These are phyloP conservation scores for Buathra laborator DNA, from an alignment of 2,888 invertebrate genomes.

Conservation along the genomic window DNA sequence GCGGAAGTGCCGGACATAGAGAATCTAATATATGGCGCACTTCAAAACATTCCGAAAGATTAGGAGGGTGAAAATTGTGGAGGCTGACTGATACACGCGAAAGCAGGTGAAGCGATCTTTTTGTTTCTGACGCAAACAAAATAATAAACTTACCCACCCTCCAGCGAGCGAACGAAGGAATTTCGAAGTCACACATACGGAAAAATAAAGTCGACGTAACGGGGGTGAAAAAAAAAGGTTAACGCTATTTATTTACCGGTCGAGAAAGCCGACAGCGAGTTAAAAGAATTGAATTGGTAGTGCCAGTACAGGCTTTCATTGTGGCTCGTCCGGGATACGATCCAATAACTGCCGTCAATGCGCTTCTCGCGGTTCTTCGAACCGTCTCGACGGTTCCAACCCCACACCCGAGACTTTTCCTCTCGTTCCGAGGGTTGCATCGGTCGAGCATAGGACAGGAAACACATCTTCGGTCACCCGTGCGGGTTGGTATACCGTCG, in stretches of 20 bases:
- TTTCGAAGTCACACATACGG: slow-evolving; percentile 18
- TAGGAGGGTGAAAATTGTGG: no score
- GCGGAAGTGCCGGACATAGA: no score
- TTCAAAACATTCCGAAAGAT: no score
- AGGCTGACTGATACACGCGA: no score
- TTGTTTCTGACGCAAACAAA: neutral
- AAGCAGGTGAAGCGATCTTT: neutral
- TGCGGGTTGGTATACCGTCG: slow-evolving; percentile 8
- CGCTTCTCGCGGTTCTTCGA: slow-evolving; percentile 55
- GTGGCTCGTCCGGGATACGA: slow-evolving; percentile 56
- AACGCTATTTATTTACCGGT: slow-evolving; percentile 64
- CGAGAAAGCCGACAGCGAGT: slow-evolving; percentile 48
- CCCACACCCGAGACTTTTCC: slow-evolving; percentile 38
- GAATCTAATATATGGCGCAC: no score
- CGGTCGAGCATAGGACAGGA: slow-evolving; percentile 49
- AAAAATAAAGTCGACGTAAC: slow-evolving; percentile 6
- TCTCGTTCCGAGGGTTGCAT: slow-evolving; percentile 53
- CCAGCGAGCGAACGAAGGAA: neutral
- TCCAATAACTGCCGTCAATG: slow-evolving; percentile 64
- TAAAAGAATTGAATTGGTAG: slow-evolving; percentile 64
- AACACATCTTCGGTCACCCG: slow-evolving; percentile 49
- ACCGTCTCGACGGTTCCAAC: slow-evolving; percentile 20
- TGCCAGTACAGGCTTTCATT: slow-evolving; percentile 26
- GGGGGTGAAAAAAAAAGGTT: slow-evolving; percentile 14
- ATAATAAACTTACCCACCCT: neutral